Base-by-base conservation (phyloP, 2,113 vertebrate species). In the Telmatochromis sp. region DNA sequence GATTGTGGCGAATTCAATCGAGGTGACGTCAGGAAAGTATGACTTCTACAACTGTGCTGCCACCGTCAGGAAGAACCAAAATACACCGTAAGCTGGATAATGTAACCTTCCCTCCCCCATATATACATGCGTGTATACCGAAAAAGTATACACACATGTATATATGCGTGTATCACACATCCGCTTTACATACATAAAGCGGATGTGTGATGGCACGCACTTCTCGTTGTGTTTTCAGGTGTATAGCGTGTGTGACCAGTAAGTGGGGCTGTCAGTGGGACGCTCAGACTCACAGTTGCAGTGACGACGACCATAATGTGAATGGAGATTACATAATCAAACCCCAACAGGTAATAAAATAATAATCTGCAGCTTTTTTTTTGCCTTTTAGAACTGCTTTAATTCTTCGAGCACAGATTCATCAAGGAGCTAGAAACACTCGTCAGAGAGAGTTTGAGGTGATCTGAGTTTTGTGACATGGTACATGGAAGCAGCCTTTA, bases 241-340 rank as follows among this genome's bases (percentile, higher is more conserved):
- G 98, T 81, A 97, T 97, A 68, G 97, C 97, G 7, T 99, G 98
- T 89, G 96, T 98, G 88, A 98, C 96, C 93, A 98, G 97, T 93
- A 91, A 94, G 75, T 99, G 98, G 98, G 96, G 97, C 71, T 99
- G 98, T 88, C 98, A 98, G 94, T 99, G 98, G 98, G 96, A 97
- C 91, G 96, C 96, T 86, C 89, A 82, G 31, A 95, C 95, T 51
- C 97, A 98, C 55, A 96, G 93, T 87, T 99, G 98, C 89, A 97
- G 96, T 45, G 98, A 99, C 87, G 53, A 28, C 2, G 82, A 95
- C 58, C 42, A 90, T 2, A 8, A 88, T 28, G 88, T 86, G 0
- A 21, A 60, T 19, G 94, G 91, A 1, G 3, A 9, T 7, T 91
- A 97, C 88, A 94, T 98, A 5, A 91, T 98, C 83, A 97, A 96